Evolutionary conservation across 2,113 vertebrate species (phyloP), one percentile per base, ranked within the genome.

Genomic region (Heterotis niloticus): DNA sequence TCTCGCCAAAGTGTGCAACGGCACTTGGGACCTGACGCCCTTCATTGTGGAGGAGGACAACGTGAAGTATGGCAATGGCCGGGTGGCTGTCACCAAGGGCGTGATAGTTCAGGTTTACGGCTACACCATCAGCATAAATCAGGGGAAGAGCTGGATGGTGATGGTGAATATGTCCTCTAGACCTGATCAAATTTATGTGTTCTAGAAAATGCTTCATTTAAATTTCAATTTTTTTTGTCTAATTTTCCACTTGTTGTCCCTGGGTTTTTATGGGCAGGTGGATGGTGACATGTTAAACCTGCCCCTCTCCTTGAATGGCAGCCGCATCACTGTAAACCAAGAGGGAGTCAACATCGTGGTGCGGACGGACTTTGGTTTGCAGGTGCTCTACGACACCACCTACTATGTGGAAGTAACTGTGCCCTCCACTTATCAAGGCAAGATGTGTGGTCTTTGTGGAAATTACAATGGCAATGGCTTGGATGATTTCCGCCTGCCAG

Each of bases 361-460:
- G 11, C 85, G 79, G 52, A 91, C 87, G 0, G 83, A 81, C 59
- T 90, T 85, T 64, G 93, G 91, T 0, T 86, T 94, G 66, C 85
- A 11, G 4, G 86, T 93, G 16, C 84, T 90, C 62, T 92, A 89
- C n/a, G 87, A 88, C 69, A 82, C 85, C 0, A 79, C 81, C 13
- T 86, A 82, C 64, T 83, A 92, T 26, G 82, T 91, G 26, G 76
- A 85, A 73, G 81, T 93, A 11, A 80, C 81, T 0, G 77, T 93
- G n/a, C 89, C 91, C 9, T 86, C 87, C 2, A 83, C 79, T 18
- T 92, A 91, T 76, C 72, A 79, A 54, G 76, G 66, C 64, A 88
- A 75, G 29, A 84, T 91, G 80, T 85, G 86, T 0, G 92, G 92
- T 44, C 83, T 94, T 34, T 94, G 88, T 18, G 93, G 91, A 18